A percentile compares a stretch with the other conserved stretches of the same genome.
phyloP scores from a whole-genome alignment of 2,113 vertebrate species.

The Grallaria varia region DNA sequence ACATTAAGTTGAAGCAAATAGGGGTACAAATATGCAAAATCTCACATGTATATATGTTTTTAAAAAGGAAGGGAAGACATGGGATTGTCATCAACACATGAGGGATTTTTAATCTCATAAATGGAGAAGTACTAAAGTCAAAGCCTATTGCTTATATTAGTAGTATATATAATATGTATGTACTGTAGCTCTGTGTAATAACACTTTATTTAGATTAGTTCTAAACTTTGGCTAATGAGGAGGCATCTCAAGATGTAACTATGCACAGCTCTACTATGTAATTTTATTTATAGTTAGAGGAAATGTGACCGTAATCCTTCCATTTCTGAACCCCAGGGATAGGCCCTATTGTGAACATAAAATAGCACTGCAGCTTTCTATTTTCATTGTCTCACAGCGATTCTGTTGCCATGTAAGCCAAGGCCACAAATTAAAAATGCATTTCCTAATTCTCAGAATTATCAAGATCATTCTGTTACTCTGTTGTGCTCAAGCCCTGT shows the following conservation, averaged over 20 bases:
- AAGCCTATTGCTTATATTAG: background rate
- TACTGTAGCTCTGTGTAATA: too few relatives aligned
- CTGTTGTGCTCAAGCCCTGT: background rate
- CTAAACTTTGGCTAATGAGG: background rate
- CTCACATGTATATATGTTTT: background rate
- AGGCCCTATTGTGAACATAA: background rate
- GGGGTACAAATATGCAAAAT: background rate
- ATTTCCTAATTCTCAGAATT: background rate
- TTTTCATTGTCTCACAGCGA: conserved; percentile 5
- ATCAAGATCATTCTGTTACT: background rate
- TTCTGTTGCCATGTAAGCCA: conserved; percentile 35
- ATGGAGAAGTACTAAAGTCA: background rate
- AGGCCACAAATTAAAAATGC: background rate
- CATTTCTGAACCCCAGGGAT: background rate
- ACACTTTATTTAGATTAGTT: background rate
- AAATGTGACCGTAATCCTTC: background rate
- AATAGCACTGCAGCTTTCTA: conserved; percentile 11
- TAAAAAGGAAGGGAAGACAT: background rate
- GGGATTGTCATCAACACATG: background rate
- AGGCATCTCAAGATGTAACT: background rate
- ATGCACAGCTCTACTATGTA: background rate
- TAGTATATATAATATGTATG: background rate
- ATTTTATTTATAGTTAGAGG: conserved; percentile 10
- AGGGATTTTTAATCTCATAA: background rate
- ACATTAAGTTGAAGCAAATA: background rate